These are phyloP conservation scores for Tachina fera DNA, from an alignment of 2,888 invertebrate genomes.

Conservation along the genomic window DNA sequence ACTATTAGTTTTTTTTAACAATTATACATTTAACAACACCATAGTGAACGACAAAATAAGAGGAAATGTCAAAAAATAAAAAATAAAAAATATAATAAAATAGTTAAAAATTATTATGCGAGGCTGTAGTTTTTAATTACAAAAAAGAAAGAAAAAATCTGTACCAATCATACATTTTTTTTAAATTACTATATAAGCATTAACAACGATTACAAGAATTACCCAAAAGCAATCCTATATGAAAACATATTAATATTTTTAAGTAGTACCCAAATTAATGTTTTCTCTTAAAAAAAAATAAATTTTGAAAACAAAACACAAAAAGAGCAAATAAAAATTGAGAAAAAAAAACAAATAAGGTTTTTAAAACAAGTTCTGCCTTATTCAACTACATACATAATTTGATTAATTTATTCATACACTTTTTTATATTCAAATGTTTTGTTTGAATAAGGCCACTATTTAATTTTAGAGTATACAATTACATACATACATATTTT, in stretches of 20 bases:
- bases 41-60: constrained; percentile 52
- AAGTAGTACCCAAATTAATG: constrained; percentile 68
- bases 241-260: constrained; percentile 69
- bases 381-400: constrained; percentile 48
- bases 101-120: constrained; percentile 66
- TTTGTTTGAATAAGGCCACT: constrained; percentile 57
- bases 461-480: constrained; percentile 54
- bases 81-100: constrained; percentile 45
- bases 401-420: constrained; percentile 23
- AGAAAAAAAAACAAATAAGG: constrained; percentile 1
- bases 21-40: constrained; percentile 43
- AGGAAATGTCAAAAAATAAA: constrained; percentile 36
- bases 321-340: constrained; percentile 16
- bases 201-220: constrained; percentile 71
- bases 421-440: constrained; percentile 27
- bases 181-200: constrained; percentile 71
- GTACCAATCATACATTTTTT: constrained; percentile 71
- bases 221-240: constrained; percentile 71
- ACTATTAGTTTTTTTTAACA: constrained; percentile 43
- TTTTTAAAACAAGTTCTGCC: constrained; percentile 48
- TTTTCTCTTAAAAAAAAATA: constrained; percentile 46
- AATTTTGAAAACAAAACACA: constrained; percentile 42
- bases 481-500: background rate
- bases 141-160: constrained; percentile 54
- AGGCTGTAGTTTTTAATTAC: constrained; percentile 71